Evolutionary conservation across 2,113 vertebrate species (phyloP).

Genomic region (Triplophysa rosa): DNA sequence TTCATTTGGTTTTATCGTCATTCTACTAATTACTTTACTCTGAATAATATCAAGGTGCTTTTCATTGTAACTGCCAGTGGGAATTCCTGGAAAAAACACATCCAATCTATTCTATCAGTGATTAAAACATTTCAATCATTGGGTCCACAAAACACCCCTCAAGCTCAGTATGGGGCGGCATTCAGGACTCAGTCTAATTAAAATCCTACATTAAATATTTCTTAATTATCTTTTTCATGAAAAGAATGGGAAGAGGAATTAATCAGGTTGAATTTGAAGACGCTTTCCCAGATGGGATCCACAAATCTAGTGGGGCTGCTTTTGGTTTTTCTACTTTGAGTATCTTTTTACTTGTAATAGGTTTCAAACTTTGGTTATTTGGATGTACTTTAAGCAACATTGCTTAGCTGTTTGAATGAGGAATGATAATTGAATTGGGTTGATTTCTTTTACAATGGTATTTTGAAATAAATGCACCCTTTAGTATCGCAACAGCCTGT

Average conservation of each 20-base stretch:
- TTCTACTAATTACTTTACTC: constrained; percentile 61
- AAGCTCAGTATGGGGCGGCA: constrained; percentile 43
- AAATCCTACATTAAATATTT: constrained; percentile 59
- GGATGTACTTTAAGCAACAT: background rate
- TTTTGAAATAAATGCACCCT: too few relatives aligned
- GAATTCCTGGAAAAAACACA: constrained; percentile 50
- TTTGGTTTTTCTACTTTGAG: constrained; percentile 13
- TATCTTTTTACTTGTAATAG: background rate
- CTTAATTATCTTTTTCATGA: constrained; percentile 58
- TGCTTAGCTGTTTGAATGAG: background rate
- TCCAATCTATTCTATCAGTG: constrained; percentile 60
- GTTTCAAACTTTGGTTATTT: constrained; percentile 15
- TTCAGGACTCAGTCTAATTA: constrained; percentile 58
- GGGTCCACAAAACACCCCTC: constrained; percentile 52
- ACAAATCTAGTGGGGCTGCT: background rate
- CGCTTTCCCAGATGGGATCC: constrained; percentile 44
- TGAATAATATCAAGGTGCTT: constrained; percentile 61
- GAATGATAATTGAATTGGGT: too few relatives aligned
- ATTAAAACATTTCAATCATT: constrained; percentile 65
- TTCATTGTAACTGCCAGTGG: constrained; percentile 51
- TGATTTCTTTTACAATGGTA: too few relatives aligned
- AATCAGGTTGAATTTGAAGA: constrained; percentile 55
- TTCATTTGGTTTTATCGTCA: constrained; percentile 58
- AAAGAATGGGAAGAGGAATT: constrained; percentile 46
- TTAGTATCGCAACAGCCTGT: too few relatives aligned